These are phyloP conservation scores for Falco biarmicus DNA, from an alignment of 2,797 vertebrate genomes.

Conservation along the genomic window DNA sequence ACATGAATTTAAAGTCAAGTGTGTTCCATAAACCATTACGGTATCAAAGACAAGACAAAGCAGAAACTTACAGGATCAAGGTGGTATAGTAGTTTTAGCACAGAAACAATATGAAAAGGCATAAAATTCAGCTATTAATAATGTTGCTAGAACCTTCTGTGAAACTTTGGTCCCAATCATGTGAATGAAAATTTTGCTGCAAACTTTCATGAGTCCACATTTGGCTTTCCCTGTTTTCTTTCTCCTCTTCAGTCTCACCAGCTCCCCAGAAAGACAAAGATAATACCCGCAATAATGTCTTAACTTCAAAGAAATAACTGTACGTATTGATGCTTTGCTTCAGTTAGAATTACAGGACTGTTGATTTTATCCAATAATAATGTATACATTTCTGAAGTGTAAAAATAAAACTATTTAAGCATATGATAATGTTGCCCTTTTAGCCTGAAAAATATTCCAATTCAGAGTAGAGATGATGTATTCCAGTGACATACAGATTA, in stretches of 20 bases:
- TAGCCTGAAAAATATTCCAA: not conserved
- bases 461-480: not conserved
- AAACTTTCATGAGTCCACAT: not conserved
- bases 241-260: not conserved
- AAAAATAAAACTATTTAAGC: not conserved
- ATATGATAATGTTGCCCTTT: not conserved
- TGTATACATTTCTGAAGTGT: not conserved
- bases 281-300: not conserved
- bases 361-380: not conserved
- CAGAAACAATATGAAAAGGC: not conserved
- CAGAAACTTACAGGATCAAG: not conserved
- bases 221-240: not conserved
- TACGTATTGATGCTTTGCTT: not conserved
- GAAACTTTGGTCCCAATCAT: not conserved
- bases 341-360: not conserved
- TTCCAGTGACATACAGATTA: not conserved
- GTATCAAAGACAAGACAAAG: not conserved
- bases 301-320: not conserved
- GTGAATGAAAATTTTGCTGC: not conserved
- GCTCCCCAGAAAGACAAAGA: not conserved
- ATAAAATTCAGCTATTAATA: not conserved
- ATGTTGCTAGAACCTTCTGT: not conserved
- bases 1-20: not conserved
- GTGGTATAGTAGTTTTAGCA: not conserved
- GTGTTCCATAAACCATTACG: not conserved